Conservation (phyloP, 2,797 vertebrate species). For the Neostethus bicornis region DNA sequence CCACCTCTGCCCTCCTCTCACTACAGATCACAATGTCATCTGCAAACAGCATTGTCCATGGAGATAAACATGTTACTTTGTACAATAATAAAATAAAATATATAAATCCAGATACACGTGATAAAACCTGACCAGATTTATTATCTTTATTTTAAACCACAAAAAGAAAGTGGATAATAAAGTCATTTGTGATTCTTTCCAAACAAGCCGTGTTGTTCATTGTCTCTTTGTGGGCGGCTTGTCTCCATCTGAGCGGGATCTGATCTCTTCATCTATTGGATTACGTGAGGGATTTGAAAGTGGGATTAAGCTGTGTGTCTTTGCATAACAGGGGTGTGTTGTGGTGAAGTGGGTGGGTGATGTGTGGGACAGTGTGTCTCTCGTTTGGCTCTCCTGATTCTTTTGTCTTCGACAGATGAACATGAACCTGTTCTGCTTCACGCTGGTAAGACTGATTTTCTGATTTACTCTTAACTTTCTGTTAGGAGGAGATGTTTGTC, state of each 20-base stretch:
- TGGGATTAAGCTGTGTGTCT: conserved; percentile 81
- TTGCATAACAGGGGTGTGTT: conserved; percentile 40
- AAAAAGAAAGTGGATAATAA: conserved; percentile 33
- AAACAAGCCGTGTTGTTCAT: conserved; percentile 49
- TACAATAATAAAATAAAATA: no score
- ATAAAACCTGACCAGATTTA: background rate
- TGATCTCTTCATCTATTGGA: conserved; percentile 87
- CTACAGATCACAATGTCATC: no score
- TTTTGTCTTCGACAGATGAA: conserved; percentile 52
- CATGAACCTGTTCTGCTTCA: conserved; percentile 96
- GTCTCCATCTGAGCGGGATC: conserved; percentile 72
- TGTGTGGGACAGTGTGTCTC: conserved; percentile 50
- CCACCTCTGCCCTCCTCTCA: no score
- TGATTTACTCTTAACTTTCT: background rate
- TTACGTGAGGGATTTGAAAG: conserved; percentile 91
- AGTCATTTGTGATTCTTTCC: conserved; percentile 29
- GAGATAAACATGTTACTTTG: no score
- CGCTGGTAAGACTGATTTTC: conserved; percentile 84
- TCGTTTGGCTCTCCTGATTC: conserved; percentile 26
- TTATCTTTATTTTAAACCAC: background rate
- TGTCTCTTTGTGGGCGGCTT: conserved; percentile 51
- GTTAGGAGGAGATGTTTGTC: background rate
- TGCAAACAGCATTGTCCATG: no score
- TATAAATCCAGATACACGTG: conserved; percentile 1
- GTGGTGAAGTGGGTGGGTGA: conserved; percentile 15